These are phyloP conservation scores for Nematostella vectensis DNA, from an alignment of 92 coral and sea anemone genomes.

Conservation along the genomic window DNA sequence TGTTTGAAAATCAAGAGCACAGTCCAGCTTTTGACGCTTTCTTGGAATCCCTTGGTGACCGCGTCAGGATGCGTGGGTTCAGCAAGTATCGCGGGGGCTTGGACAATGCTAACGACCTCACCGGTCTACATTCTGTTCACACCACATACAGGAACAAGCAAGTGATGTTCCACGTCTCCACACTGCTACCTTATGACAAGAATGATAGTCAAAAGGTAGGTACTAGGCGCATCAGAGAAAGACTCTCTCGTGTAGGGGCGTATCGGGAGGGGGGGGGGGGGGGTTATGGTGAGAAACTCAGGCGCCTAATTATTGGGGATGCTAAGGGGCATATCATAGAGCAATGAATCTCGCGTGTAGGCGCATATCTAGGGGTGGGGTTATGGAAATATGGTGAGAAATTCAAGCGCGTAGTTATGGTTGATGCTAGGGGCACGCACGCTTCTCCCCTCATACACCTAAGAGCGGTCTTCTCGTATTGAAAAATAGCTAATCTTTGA, in stretches of 20 bases:
- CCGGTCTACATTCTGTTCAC: conserved; percentile 89
- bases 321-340: neutral
- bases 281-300: neutral
- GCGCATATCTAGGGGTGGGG: no score
- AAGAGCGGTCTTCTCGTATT: no score
- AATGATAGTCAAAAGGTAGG: conserved; percentile 76
- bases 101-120: conserved; percentile 62
- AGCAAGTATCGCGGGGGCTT: conserved; percentile 82
- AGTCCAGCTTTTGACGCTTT: conserved; percentile 86
- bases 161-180: conserved; percentile 93
- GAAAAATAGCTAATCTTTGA: no score
- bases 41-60: conserved; percentile 68
- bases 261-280: neutral
- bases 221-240: no score
- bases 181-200: conserved; percentile 80
- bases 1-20: conserved; percentile 73
- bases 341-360: no score
- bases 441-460: no score
- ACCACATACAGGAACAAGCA: conserved; percentile 62
- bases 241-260: neutral
- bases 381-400: no score
- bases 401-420: no score
- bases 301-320: neutral
- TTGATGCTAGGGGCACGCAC: no score
- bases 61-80: conserved; percentile 70